Percentiles rank a stretch among this genome's conserved stretches.
phyloP scores from a whole-genome alignment of 2,888 invertebrate genomes.

The Spilosoma lubricipeda region DNA sequence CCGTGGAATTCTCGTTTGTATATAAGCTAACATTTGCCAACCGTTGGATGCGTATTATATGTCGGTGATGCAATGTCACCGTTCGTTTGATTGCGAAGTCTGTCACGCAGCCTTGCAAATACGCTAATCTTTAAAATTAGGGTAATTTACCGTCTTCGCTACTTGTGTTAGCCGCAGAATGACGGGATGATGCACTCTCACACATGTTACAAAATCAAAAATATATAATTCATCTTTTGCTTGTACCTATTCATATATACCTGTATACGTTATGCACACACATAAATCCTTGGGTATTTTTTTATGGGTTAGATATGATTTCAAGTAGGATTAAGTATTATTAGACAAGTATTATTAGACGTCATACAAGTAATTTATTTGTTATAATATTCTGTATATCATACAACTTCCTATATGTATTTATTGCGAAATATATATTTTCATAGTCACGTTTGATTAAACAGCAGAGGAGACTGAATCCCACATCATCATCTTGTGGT shows the following conservation, averaged over 20 bases:
- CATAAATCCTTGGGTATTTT: background rate
- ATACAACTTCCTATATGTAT: background rate
- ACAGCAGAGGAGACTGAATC: slow-evolving; percentile 15
- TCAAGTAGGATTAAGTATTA: background rate
- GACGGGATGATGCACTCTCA: slow-evolving; percentile 50
- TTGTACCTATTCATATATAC: no score
- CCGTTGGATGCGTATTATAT: background rate
- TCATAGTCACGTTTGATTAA: slow-evolving; percentile 12
- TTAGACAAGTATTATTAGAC: background rate
- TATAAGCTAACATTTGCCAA: background rate
- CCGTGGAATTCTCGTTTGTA: background rate
- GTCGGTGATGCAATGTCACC: slow-evolving; percentile 2
- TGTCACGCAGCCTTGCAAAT: slow-evolving; percentile 48
- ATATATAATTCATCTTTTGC: background rate
- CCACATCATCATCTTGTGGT: slow-evolving; percentile 32
- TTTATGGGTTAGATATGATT: background rate
- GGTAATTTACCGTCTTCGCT: slow-evolving; percentile 38
- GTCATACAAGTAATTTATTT: background rate
- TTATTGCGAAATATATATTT: background rate
- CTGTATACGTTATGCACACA: background rate
- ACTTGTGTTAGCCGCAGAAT: slow-evolving; percentile 43
- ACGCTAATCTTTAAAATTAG: slow-evolving; percentile 48
- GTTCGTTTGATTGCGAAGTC: slow-evolving; percentile 33
- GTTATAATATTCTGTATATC: background rate
- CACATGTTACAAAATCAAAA: slow-evolving; percentile 28